A percentile compares a stretch with the other conserved stretches of the same genome.
phyloP scores from a whole-genome alignment of 2,888 invertebrate species.

The Campoplex capitator region DNA sequence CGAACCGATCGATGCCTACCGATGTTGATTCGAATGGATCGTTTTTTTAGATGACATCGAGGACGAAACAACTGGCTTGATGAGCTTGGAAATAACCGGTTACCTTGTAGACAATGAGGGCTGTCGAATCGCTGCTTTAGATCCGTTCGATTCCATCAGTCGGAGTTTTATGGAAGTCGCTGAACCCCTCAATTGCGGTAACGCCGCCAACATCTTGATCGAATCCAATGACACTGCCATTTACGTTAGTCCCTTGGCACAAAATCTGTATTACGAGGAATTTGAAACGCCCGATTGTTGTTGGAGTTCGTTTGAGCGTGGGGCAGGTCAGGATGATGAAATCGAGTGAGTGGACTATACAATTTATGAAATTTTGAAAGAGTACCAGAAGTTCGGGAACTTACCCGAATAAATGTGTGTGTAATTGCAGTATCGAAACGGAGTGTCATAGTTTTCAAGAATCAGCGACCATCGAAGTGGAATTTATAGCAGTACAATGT shows the following conservation, averaged over 20 bases:
- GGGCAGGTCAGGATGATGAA: constrained; percentile 85
- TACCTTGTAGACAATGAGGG: constrained; percentile 88
- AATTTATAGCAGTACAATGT: constrained; percentile 90
- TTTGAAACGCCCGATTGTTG: constrained; percentile 87
- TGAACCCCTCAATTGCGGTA: constrained; percentile 85
- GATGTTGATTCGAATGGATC: too few species aligned
- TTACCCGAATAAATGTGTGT: neutral
- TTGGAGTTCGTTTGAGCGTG: constrained; percentile 87
- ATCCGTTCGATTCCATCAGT: constrained; percentile 87
- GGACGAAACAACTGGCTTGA: constrained; percentile 54
- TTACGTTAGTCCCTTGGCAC: constrained; percentile 85
- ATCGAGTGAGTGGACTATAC: constrained; percentile 80
- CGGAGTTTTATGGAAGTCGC: constrained; percentile 86
- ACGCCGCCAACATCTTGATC: constrained; percentile 86
- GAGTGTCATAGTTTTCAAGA: constrained; percentile 86
- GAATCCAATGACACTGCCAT: constrained; percentile 87
- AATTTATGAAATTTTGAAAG: neutral
- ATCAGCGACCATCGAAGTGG: constrained; percentile 85
- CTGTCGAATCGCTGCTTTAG: constrained; percentile 89
- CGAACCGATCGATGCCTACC: too few species aligned
- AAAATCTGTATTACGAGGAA: constrained; percentile 85
- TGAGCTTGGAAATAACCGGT: constrained; percentile 72
- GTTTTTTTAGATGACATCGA: constrained; percentile 13
- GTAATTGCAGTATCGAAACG: constrained; percentile 82
- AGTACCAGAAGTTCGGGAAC: neutral